A percentile compares a stretch with the other conserved stretches of the same genome.
Conservation (phyloP, 2,797 vertebrate species). For the Epinephelus malabaricus region DNA sequence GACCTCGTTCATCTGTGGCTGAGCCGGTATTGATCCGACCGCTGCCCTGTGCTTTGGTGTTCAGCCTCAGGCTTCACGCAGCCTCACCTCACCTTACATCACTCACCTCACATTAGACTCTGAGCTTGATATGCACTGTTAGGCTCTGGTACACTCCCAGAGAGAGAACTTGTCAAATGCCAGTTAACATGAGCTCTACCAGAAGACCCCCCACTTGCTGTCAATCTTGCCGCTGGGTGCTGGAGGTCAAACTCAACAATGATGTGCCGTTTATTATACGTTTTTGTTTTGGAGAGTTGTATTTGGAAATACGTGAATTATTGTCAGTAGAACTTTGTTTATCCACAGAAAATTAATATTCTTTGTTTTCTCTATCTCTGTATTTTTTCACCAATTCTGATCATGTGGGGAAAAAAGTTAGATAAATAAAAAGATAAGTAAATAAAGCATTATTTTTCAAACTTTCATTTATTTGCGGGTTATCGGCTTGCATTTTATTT, state of each 20-base stretch:
- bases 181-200: slow-evolving; percentile 52
- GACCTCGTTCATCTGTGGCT: slow-evolving; percentile 45
- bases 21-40: slow-evolving; percentile 69
- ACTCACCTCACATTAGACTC: slow-evolving; percentile 71
- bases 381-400: background rate
- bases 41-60: slow-evolving; percentile 68
- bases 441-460: background rate
- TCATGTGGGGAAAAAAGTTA: background rate
- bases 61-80: slow-evolving; percentile 66
- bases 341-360: background rate
- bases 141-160: slow-evolving; percentile 47
- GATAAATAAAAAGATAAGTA: too few species aligned
- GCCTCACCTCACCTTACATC: slow-evolving; percentile 61
- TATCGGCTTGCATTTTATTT: slow-evolving; percentile 15
- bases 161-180: slow-evolving; percentile 66
- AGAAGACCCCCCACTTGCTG: slow-evolving; percentile 32
- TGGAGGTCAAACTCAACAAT: slow-evolving; percentile 23
- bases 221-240: slow-evolving; percentile 39
- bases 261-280: background rate
- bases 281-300: slow-evolving; percentile 22
- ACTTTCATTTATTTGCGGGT: background rate
- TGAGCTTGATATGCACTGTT: slow-evolving; percentile 48
- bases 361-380: background rate
- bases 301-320: background rate
- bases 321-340: background rate